Conservation (phyloP, 30 jellyfish, hydroid and myxozoan genomes). For the Aurelia aurita region DNA sequence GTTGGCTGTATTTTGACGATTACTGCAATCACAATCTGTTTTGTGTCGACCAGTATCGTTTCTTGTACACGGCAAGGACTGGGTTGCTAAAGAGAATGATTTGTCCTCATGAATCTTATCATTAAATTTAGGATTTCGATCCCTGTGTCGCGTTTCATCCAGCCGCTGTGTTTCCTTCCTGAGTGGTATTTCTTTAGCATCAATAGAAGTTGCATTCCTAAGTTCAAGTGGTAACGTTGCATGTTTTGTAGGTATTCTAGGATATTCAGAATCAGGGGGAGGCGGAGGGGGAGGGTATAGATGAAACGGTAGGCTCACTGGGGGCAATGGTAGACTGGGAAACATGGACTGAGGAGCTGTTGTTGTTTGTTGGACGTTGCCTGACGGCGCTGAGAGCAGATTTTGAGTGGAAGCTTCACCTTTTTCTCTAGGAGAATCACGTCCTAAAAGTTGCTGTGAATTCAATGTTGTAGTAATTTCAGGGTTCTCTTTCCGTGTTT, state of each 20-base stretch:
- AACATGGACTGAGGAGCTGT: background rate
- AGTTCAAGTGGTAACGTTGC: slow-evolving; percentile 82
- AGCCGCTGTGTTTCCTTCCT: background rate
- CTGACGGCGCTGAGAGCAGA: too few relatives aligned
- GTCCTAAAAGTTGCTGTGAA: background rate
- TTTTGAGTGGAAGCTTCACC: too few relatives aligned
- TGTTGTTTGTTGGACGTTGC: too few relatives aligned
- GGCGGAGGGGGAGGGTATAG: slow-evolving; percentile 68
- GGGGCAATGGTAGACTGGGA: slow-evolving; percentile 58
- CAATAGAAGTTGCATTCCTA: background rate
- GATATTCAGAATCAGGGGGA: slow-evolving; percentile 51
- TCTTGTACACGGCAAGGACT: background rate
- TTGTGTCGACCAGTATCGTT: background rate
- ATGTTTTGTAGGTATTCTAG: slow-evolving; percentile 77
- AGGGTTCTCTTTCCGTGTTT: background rate
- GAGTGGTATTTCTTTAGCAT: background rate
- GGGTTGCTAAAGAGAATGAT: background rate
- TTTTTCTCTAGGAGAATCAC: too few relatives aligned
- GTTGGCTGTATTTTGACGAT: background rate
- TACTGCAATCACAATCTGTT: background rate
- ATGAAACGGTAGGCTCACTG: slow-evolving; percentile 41
- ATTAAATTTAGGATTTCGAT: background rate
- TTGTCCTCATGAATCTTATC: background rate
- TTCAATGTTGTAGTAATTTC: background rate
- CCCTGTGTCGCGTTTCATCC: background rate